A percentile compares a stretch with the other conserved stretches of the same genome.
phyloP scores from a whole-genome alignment of 2,113 vertebrate species.

The Semicossyphus pulcher region DNA sequence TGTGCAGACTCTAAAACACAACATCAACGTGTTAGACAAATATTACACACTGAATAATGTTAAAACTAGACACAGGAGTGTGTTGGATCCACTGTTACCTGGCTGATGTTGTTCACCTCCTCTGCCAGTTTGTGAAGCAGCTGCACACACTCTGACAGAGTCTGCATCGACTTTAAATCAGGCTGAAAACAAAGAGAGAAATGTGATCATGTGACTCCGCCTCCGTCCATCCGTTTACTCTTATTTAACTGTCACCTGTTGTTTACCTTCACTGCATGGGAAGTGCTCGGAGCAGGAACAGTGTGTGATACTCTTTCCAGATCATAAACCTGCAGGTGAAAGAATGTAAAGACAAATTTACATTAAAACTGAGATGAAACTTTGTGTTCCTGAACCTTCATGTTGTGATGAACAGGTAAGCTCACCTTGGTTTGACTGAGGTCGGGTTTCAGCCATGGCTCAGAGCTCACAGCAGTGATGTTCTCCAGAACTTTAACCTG shows the following conservation, averaged over 20 bases:
- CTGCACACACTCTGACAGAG: not conserved
- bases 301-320: not conserved
- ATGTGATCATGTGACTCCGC: not conserved
- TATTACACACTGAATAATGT: no score
- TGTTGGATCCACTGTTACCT: not conserved
- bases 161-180: not conserved
- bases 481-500: not conserved
- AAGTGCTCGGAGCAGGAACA: not conserved
- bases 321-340: no score
- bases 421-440: not conserved
- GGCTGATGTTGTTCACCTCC: conserved; percentile 9
- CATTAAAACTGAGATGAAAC: not conserved
- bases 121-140: conserved; percentile 8
- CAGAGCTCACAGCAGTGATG: not conserved
- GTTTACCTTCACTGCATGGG: not conserved
- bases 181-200: not conserved
- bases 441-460: not conserved
- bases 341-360: not conserved
- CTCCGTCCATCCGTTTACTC: not conserved
- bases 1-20: no score
- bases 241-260: not conserved
- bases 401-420: not conserved
- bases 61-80: not conserved
- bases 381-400: no score
- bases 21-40: no score